Base-by-base conservation (phyloP, 1,140 invertebrate species). In the Mamestra configurata region DNA sequence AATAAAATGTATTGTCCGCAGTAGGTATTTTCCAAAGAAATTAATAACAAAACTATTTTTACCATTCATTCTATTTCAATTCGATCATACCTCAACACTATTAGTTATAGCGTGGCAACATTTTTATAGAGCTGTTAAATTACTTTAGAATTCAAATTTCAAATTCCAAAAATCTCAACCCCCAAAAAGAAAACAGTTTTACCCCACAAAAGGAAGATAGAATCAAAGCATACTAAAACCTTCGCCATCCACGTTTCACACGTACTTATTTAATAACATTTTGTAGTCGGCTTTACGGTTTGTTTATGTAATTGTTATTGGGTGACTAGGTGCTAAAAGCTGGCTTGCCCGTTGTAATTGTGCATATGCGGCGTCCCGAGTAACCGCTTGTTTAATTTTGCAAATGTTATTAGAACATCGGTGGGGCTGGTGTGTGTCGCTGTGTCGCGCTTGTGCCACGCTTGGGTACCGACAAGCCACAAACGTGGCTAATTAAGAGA, bases 401-500 rank as follows among this genome's bases (percentile, higher is more conserved):
- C 89, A 90, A 90, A 90, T 88, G 88, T 90, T 90, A 90, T 92
- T 90, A 90, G 83, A 80, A 78, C 77, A 40, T 49, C 24, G 51
- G 51, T 35, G 49, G 46, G 46, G 31, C 24, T 68, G 43, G 18
- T 22, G 77, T 77, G 71, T 78, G 35, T 22, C 70, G 55, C 13
- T 37, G 71, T 64, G 61, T 24, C 59, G 71, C 55, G 20, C 20
- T 76, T n/a, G n/a, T n/a, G n/a, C n/a, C 57, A 77, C 77, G 77
- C 82, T 77, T 77, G 84, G 79, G 84, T 81, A 81, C 84, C 89
- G 91, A 91, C 88, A 90, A 81, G 80, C 88, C 87, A 88, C 90
- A 91, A 91, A 88, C 83, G 89, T 84, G 77, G 81, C 85, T 91
- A 93, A 93, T 93, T 91, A 93, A 90, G 84, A 83, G 82, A 83